Evolutionary conservation across 2,797 vertebrate genomes (phyloP).

Genomic region (Linurgus olivaceus): DNA sequence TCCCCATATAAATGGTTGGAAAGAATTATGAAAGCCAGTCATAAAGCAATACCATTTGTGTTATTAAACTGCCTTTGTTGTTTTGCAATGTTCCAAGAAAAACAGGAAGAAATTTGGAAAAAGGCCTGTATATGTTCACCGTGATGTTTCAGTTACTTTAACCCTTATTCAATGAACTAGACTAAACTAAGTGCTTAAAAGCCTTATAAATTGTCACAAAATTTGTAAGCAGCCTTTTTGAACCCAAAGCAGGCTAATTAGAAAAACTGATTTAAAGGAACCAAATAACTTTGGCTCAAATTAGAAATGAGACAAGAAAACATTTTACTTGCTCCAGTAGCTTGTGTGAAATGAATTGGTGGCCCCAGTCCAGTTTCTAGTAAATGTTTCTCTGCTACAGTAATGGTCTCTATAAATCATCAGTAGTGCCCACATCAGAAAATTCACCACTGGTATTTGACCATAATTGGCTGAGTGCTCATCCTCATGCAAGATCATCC

Average conservation of each 20-base stretch:
- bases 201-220: conserved; percentile 18
- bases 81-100: not conserved
- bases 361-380: conserved; percentile 54
- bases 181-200: conserved; percentile 29
- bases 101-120: not conserved
- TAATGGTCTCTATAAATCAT: conserved; percentile 43
- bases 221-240: not conserved
- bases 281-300: not conserved
- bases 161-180: conserved; percentile 11
- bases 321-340: conserved; percentile 29
- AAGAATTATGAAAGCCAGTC: not conserved
- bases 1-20: not conserved
- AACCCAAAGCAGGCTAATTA: conserved; percentile 7
- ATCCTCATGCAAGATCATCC: not conserved
- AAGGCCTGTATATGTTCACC: not conserved
- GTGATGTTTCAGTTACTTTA: not conserved
- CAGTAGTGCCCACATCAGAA: conserved; percentile 20
- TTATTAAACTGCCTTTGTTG: not conserved
- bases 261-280: conserved; percentile 36
- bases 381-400: conserved; percentile 38
- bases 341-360: conserved; percentile 46
- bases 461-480: conserved; percentile 24
- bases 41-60: not conserved
- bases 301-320: conserved; percentile 24
- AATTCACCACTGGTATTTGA: conserved; percentile 18